Conservation (phyloP, 2,888 invertebrate genomes). For the Drymonia ruficornis region DNA sequence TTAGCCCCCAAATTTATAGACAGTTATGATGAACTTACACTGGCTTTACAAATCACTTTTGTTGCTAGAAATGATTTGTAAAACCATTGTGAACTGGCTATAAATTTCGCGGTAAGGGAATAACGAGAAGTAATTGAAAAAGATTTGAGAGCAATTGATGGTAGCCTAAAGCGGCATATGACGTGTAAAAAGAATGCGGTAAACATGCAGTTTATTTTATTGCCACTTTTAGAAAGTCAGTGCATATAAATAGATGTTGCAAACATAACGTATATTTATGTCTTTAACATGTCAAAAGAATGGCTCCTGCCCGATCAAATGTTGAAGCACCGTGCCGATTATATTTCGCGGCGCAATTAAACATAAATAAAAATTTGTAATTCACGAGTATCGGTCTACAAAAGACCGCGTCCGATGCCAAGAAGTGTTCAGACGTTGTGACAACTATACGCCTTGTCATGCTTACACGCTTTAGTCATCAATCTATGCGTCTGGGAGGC, state of each 20-base stretch:
- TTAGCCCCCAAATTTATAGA: no score
- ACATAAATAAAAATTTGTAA: constrained; percentile 18
- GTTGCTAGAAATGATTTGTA: no score
- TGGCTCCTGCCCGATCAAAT: not conserved
- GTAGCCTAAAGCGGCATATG: no score
- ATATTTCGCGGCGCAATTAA: not conserved
- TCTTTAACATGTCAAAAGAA: not conserved
- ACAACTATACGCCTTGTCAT: constrained; percentile 33
- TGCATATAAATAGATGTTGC: no score
- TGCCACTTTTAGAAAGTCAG: constrained; percentile 19
- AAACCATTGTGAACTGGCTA: no score
- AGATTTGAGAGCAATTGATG: no score
- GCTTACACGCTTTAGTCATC: constrained; percentile 42
- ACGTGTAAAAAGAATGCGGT: not conserved
- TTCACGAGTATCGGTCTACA: constrained; percentile 8
- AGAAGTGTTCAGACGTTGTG: constrained; percentile 25
- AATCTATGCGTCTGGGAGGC: constrained; percentile 52
- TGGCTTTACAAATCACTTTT: no score
- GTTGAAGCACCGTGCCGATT: not conserved
- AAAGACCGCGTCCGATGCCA: constrained; percentile 21
- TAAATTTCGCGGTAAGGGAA: no score
- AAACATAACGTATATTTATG: no score
- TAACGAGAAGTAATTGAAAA: no score
- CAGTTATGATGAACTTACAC: no score
- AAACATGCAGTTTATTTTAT: constrained; percentile 7